A percentile compares a stretch with the other conserved stretches of the same genome.
Conservation (phyloP, 2,888 invertebrate genomes). For the Sylvicola cinctus region DNA sequence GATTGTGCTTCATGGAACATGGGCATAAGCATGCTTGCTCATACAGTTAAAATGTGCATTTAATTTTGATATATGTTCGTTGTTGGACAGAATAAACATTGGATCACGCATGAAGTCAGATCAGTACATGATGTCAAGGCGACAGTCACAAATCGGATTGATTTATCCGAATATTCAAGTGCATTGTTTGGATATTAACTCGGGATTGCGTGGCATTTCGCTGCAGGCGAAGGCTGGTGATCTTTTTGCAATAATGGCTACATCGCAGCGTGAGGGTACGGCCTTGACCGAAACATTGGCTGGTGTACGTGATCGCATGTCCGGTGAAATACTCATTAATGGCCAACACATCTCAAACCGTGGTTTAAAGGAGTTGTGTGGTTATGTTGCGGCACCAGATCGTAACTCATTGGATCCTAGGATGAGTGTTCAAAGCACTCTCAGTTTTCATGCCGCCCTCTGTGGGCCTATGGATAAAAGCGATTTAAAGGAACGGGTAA, state of each 20-base stretch:
- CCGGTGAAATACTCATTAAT: constrained; percentile 70
- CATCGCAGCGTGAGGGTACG: constrained; percentile 69
- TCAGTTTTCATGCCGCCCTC: constrained; percentile 64
- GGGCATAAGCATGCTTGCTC: background rate
- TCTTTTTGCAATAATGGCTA: constrained; percentile 75
- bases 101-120: constrained; percentile 6
- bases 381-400: constrained; percentile 22
- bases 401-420: constrained; percentile 33
- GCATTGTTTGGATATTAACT: constrained; percentile 60
- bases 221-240: constrained; percentile 84
- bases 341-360: constrained; percentile 59
- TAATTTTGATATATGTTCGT: background rate
- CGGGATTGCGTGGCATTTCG: constrained; percentile 45
- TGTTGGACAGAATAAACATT: constrained; percentile 1
- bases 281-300: constrained; percentile 68
- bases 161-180: constrained; percentile 26
- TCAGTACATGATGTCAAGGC: constrained; percentile 13
- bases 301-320: constrained; percentile 42
- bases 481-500: constrained; percentile 52
- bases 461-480: constrained; percentile 23
- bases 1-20: background rate
- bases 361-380: constrained; percentile 51
- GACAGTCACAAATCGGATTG: constrained; percentile 21
- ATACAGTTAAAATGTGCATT: no score
- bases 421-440: constrained; percentile 76